Conservation (phyloP, 2,113 vertebrate genomes). For the Zosterops hypoxanthus region DNA sequence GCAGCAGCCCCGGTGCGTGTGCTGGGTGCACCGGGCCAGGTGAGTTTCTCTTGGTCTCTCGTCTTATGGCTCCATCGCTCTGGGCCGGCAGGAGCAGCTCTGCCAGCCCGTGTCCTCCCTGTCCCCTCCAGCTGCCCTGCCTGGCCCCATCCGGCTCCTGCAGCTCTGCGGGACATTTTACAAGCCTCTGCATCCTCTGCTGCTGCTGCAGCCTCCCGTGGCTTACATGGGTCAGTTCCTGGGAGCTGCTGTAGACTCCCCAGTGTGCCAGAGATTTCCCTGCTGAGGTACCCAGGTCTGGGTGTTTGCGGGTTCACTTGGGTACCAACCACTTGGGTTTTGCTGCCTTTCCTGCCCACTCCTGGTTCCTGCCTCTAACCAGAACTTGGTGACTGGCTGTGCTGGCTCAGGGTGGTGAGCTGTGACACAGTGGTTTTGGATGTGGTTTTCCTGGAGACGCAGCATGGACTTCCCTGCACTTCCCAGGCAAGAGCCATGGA, state of each 20-base stretch:
- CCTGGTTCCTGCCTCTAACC: not conserved
- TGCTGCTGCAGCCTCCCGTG: not conserved
- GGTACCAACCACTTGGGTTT: not conserved
- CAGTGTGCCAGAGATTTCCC: not conserved
- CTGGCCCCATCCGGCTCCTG: not conserved
- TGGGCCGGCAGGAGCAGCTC: fast-evolving
- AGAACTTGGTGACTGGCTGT: not conserved
- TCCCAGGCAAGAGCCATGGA: not conserved
- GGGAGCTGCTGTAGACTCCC: not conserved
- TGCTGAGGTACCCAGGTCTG: not conserved
- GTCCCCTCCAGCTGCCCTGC: not conserved
- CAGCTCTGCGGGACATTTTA: fast-evolving
- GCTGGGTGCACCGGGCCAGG: fast-evolving
- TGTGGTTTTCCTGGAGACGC: not conserved
- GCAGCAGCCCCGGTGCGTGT: fast-evolving
- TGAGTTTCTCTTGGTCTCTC: fast-evolving
- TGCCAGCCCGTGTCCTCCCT: too few species aligned
- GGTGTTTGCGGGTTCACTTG: not conserved
- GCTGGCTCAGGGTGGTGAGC: not conserved
- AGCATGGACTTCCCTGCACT: not conserved
- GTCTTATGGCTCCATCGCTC: fast-evolving
- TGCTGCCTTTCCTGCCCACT: not conserved
- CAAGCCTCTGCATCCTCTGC: not conserved
- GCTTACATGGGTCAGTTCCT: fast-evolving
- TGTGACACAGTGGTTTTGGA: not conserved